Conservation (phyloP, 1,140 invertebrate genomes). For the Anastrepha ludens region DNA sequence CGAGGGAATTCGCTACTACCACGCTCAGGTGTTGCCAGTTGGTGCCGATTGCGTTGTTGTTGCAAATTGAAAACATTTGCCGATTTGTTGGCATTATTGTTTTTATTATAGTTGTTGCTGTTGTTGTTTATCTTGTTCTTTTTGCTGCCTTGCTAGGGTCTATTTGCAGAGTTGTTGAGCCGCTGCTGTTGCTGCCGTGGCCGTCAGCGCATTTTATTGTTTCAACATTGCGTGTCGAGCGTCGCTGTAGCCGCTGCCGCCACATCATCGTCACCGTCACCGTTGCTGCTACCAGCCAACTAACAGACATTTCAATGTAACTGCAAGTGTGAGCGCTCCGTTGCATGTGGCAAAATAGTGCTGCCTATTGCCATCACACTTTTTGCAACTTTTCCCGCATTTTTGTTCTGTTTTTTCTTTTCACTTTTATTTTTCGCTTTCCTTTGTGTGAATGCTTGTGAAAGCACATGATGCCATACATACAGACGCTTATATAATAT, state of each 20-base stretch:
- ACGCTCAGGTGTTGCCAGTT: slow-evolving; percentile 32
- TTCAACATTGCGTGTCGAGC: slow-evolving; percentile 44
- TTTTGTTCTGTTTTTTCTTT: not conserved
- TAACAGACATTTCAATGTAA: slow-evolving; percentile 40
- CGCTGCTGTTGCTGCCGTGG: not conserved
- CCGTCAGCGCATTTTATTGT: slow-evolving; percentile 41
- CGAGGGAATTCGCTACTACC: not conserved
- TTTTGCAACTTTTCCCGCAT: not conserved
- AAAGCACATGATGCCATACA: not conserved
- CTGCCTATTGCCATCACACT: not conserved
- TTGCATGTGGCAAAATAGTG: not conserved
- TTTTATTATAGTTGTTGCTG: not conserved
- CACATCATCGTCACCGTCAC: not conserved
- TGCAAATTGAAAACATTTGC: slow-evolving; percentile 37
- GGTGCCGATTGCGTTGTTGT: slow-evolving; percentile 21
- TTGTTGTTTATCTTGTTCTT: not conserved
- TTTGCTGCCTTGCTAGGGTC: slow-evolving; percentile 13
- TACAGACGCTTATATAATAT: not conserved
- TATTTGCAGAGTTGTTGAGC: not conserved
- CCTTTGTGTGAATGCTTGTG: not conserved
- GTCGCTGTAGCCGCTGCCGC: not conserved
- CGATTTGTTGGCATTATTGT: not conserved
- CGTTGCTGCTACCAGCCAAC: not conserved
- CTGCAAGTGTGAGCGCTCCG: not conserved
- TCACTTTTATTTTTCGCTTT: not conserved